Evolutionary conservation across 2,797 vertebrate species (phyloP), one percentile per base, ranked within the genome.

Genomic region (Merluccius polli): DNA sequence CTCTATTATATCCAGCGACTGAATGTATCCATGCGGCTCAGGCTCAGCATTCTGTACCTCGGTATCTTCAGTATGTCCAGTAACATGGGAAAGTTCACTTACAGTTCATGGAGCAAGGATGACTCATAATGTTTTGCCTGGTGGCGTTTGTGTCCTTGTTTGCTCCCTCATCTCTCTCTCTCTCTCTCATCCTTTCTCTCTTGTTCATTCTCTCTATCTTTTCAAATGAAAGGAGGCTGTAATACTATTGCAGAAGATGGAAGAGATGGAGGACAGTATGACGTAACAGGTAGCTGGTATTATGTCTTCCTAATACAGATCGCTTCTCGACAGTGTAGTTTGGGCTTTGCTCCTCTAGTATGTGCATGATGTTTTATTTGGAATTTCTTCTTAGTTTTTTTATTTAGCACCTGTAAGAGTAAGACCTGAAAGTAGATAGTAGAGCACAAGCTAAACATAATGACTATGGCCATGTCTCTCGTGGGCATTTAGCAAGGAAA

Each of bases 151-250:
- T 29, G 59, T 65, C 59, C 16, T 38, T 12, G 2, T 44, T 67
- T n/a, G 44, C 83, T 81, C 77, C 52, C 82, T 86, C 30, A 8
- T 44, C n/a, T n/a, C n/a, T n/a, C 59, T 67, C 70, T 41, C 38
- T 73, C 76, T 80, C 52, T 75, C 77, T 41, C 27, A 41, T 33
- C 31, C 30, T 41, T 35, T 35, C 68, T 73, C n/a, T 4, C 36
- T 38, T 9, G 10, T 38, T 8, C 36, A 38, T 38, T 63, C 80
- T 9, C 85, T 1, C 86, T 80, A 90, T 87, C 71, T 88, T 90
- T 88, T 78, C 83, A 82, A 87, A 85, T 92, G 87, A 85, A 94
- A 95, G 95, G 94, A 63, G 90, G 88, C 91, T 95, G 94, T 91
- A 91, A 67, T 75, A 72, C 80, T 74, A 68, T 10, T 84, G 74